Evolutionary conservation across 2,113 vertebrate genomes (phyloP).

Genomic region (Mormyrus lacerda): DNA sequence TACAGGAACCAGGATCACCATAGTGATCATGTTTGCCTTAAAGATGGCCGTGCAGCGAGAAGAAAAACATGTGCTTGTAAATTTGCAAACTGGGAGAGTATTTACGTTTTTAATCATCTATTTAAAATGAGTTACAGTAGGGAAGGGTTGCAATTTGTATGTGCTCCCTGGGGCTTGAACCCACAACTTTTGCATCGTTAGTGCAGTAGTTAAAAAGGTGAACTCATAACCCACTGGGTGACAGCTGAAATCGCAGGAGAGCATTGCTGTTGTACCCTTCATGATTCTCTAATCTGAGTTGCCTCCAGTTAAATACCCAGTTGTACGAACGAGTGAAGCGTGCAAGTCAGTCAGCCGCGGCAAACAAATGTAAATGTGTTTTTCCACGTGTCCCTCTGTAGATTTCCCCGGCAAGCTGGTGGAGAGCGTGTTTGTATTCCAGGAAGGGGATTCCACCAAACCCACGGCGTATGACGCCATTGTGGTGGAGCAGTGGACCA

Average conservation of each 20-base stretch:
- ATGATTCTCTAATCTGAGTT: not conserved
- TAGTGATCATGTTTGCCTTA: not conserved
- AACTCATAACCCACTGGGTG: not conserved
- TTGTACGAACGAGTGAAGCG: not conserved
- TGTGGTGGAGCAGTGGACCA: conserved; percentile 94
- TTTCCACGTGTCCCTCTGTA: conserved; percentile 30
- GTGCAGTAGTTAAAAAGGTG: not conserved
- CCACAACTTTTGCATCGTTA: not conserved
- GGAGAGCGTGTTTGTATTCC: conserved; percentile 90
- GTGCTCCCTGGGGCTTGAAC: not conserved
- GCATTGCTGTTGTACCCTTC: not conserved
- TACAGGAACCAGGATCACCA: not conserved
- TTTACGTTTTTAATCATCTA: not conserved
- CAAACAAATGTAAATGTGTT: not conserved
- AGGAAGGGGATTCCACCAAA: conserved; percentile 76
- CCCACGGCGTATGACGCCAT: conserved; percentile 83
- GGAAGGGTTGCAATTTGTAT: not conserved
- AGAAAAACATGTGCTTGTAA: not conserved
- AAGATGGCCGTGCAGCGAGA: not conserved
- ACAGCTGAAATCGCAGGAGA: not conserved
- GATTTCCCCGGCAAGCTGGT: conserved; percentile 60
- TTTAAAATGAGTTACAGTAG: not conserved
- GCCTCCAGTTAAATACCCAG: not conserved
- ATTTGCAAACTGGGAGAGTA: not conserved
- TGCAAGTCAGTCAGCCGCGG: not conserved